phyloP scores from a whole-genome alignment of 2,888 invertebrate species.

The Euplagia quadripunctaria region DNA sequence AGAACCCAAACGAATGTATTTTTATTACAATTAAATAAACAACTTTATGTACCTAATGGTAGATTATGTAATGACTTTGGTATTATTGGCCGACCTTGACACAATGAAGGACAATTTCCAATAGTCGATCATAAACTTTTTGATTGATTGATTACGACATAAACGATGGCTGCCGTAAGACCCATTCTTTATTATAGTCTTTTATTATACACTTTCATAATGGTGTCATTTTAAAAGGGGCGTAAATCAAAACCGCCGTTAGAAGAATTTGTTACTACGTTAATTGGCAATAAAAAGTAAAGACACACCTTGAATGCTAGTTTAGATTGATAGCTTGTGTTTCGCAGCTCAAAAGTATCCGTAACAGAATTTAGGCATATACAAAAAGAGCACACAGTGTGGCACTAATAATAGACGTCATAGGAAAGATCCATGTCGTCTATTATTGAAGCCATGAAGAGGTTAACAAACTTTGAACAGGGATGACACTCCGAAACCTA shows the following conservation, averaged over 20 bases:
- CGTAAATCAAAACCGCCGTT: background rate
- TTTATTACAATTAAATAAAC: background rate
- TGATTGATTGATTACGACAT: constrained; percentile 12
- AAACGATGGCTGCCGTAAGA: constrained; percentile 8
- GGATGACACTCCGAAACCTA: too few species aligned
- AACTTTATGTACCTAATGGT: background rate
- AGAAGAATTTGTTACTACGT: background rate
- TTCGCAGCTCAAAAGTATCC: background rate
- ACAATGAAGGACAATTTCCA: background rate
- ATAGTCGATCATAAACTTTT: constrained; percentile 4
- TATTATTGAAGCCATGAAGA: too few species aligned
- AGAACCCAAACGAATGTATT: background rate
- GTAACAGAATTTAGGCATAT: background rate
- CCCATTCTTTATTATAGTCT: background rate
- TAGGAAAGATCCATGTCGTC: too few species aligned
- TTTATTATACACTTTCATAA: background rate
- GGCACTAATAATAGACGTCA: too few species aligned
- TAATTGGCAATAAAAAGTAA: background rate
- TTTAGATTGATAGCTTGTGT: background rate
- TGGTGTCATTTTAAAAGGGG: background rate
- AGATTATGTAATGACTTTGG: background rate
- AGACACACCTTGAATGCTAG: background rate
- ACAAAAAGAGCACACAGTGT: too few species aligned
- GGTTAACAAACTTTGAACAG: background rate
- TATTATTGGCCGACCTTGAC: constrained; percentile 10